Base-by-base conservation (phyloP, 2,888 invertebrate genomes). In the Allophyes oxyacanthae region DNA sequence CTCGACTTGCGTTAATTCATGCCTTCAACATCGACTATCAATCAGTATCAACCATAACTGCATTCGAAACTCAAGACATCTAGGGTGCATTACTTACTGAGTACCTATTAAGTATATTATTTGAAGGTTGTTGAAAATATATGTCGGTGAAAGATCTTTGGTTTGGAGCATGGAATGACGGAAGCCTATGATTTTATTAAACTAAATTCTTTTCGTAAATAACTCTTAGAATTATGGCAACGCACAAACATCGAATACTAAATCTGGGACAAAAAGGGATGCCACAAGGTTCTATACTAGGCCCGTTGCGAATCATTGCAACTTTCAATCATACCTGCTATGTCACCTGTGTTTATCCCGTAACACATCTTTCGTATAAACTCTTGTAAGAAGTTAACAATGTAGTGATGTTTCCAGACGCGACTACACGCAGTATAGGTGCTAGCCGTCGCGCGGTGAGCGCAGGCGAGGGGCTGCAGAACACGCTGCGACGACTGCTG, bases 401-500 rank as follows among this genome's bases (percentile, higher is more conserved):
- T 13, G 8, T 8, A 6, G n/a, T 36, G 4, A 8, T 34, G 2
- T 32, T 67, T 69, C 0, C 77, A 94, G 93, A 93, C 48, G 93
- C 81, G 0, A 91, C 92, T 0, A 89, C 88, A 0, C 77, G 91
- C 2, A 85, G 85, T 13, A 77, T 85, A 52, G 85, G 84, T 0
- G 81, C 84, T 14, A 71, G 84, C 0, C 81, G 92, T 3, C 85
- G 93, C 74, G 88, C 95, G 65, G 84, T 89, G 82, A 86, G 95
- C 94, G 84, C 96, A 85, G 82, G 95, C 78, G 94, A 95, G 85
- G 89, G 92, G 62, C 91, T 98, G 45, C 98, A 98, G 89, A 97
- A 96, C 73, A 97, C 97, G 66, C 89, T 98, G 70, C 94, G 98
- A 13, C 95, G 97, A 72, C 92, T 98, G 57, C 91, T 98, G 10